These are phyloP conservation scores for Hydriomena furcata DNA, from an alignment of 2,888 invertebrate species.

Conservation along the genomic window DNA sequence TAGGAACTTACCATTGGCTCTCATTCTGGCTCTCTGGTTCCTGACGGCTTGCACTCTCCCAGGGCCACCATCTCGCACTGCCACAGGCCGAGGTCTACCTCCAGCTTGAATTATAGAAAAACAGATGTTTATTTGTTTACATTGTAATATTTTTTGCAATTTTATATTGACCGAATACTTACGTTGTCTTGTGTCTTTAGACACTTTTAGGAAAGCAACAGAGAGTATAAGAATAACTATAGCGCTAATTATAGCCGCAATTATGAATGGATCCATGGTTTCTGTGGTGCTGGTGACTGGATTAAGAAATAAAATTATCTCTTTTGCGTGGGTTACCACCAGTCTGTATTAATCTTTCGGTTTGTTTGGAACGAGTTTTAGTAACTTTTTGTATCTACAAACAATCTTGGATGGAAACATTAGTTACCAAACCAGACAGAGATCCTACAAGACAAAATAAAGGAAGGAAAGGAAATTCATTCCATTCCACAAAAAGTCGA, in stretches of 20 bases:
- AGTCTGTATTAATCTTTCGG: too few species aligned
- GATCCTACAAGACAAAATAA: too few species aligned
- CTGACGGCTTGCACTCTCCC: conserved; percentile 89
- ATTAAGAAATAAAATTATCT: too few species aligned
- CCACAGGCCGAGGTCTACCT: conserved; percentile 65
- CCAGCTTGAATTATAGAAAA: too few species aligned
- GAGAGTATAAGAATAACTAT: conserved; percentile 63
- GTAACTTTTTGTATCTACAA: too few species aligned
- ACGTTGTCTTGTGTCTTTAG: conserved; percentile 65
- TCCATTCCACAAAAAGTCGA: too few species aligned
- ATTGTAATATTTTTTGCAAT: not conserved
- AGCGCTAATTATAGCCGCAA: conserved; percentile 71
- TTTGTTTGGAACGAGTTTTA: too few species aligned
- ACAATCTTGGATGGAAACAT: too few species aligned
- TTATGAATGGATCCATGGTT: conserved; percentile 72
- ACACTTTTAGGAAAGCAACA: conserved; percentile 61
- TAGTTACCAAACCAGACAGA: too few species aligned
- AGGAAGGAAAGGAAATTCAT: too few species aligned
- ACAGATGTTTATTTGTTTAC: conserved; percentile 14
- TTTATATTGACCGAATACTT: conserved; percentile 28
- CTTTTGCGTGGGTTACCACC: too few species aligned
- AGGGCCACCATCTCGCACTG: conserved; percentile 81
- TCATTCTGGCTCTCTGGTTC: conserved; percentile 87
- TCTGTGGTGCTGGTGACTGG: not conserved
- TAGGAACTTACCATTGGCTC: conserved; percentile 75